Percentiles rank a stretch among this genome's conserved stretches.
These are phyloP conservation scores for Yponomeuta cagnagella DNA, from an alignment of 2,888 invertebrate genomes.

Conservation along the genomic window DNA sequence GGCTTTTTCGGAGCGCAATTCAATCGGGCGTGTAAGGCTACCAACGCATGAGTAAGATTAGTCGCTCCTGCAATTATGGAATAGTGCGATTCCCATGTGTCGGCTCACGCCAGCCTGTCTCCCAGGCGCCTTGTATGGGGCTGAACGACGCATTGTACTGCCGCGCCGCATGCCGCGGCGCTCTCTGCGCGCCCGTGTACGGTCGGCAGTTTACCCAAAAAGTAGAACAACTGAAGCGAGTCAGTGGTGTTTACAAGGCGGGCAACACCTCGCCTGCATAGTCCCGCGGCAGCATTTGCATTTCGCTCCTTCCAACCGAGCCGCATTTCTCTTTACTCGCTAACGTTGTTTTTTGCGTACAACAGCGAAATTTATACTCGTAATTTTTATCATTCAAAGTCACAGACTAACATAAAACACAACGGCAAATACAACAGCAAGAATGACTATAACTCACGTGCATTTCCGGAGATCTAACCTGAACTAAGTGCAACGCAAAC, in stretches of 20 bases:
- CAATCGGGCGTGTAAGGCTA: not conserved
- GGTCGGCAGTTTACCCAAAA: conserved; percentile 70
- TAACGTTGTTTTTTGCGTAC: not conserved
- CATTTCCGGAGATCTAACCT: not conserved
- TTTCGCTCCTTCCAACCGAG: conserved; percentile 54
- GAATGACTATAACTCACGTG: not conserved
- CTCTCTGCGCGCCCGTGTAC: conserved; percentile 64
- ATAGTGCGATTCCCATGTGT: conserved; percentile 18
- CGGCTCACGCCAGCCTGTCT: conserved; percentile 26
- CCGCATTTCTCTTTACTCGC: conserved; percentile 45
- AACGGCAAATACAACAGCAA: too few relatives aligned
- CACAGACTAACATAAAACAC: too few relatives aligned
- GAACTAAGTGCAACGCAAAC: not conserved
- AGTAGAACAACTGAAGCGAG: conserved; percentile 68
- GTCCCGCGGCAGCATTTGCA: conserved; percentile 62
- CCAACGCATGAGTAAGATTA: conserved; percentile 5
- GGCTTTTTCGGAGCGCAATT: not conserved
- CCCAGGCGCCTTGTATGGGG: conserved; percentile 51
- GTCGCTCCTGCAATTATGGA: conserved; percentile 16
- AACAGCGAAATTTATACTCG: not conserved
- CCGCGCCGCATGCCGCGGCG: conserved; percentile 57
- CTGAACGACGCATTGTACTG: conserved; percentile 62
- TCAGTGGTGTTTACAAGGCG: conserved; percentile 66
- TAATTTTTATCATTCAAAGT: too few relatives aligned
- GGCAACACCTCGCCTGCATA: conserved; percentile 65